Base-by-base conservation (phyloP, 2,113 vertebrate genomes). In the Cacatua alba region DNA sequence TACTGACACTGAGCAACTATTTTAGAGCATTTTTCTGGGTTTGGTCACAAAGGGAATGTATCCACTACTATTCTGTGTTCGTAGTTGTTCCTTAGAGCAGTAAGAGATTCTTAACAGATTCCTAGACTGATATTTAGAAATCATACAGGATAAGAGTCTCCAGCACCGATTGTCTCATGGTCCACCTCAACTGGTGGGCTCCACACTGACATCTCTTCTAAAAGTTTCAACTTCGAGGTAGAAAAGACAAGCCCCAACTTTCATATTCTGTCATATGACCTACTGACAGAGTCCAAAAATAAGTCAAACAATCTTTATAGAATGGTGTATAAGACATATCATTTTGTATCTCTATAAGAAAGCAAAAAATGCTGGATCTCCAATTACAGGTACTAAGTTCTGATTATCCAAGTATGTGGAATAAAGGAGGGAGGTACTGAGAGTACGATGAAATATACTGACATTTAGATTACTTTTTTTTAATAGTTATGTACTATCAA, bases 91-190 rank as follows among this genome's bases (percentile, higher is more conserved):
- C n/a, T 65, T 69, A 49, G 12, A 70, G 39, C 23, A 55, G 17
- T 13, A 33, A 44, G 16, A 94, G 62, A 41, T 60, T 65, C 37
- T 75, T 82, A 14, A 29, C 17, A 59, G 59, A 64, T 60, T 75
- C 64, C 28, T 33, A 29, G 52, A 24, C 64, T 79, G 35, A 69
- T 25, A 72, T 35, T 90, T 55, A 28, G 62, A 72, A 85, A 68
- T 65, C 21, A 35, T 62, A 4, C 0, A 0, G 17, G 29, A 18
- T n/a, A 35, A 60, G 25, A 55, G 20, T 65, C 23, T 55, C 20
- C n/a, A 65, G 37, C 46, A 39, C 7, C 5, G 7, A 5, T 13
- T 8, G 6, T 26, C 29, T 71, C 5, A 6, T 7, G 13, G 31
- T 8, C 31, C 28, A 6, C 12, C 39, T 85, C 39, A 82, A 46